These are phyloP conservation scores for Haliclona indistincta DNA, from an alignment of 37 sponge, comb jelly and placozoan species.

Conservation along the genomic window DNA sequence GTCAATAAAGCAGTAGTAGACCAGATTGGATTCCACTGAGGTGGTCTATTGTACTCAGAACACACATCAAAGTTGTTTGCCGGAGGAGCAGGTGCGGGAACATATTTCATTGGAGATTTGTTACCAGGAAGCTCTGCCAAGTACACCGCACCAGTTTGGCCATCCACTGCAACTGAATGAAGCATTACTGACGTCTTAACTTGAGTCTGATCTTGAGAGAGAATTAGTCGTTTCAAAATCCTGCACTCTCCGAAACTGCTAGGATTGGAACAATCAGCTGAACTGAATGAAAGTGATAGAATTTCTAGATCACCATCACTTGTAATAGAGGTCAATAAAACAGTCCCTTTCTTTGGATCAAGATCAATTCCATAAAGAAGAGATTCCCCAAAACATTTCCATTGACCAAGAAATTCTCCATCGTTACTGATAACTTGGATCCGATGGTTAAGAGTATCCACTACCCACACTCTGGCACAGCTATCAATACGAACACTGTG, in stretches of 20 bases:
- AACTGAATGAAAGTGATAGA: background rate
- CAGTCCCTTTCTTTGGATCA: background rate
- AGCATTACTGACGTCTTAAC: constrained; percentile 7
- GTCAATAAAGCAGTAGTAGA: constrained; percentile 26
- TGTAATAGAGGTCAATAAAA: constrained; percentile 14
- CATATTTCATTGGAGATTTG: constrained; percentile 25
- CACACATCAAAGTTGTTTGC: background rate
- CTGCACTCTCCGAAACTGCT: background rate
- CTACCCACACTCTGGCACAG: constrained; percentile 41
- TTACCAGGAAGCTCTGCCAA: constrained; percentile 22
- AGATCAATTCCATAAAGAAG: constrained; percentile 40
- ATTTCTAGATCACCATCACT: background rate
- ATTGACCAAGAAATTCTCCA: constrained; percentile 31
- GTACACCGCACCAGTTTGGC: background rate
- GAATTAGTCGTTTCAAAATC: constrained; percentile 1
- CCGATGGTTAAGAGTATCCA: constrained; percentile 36
- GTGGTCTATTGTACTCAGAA: background rate
- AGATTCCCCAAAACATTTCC: constrained; percentile 26
- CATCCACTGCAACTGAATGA: constrained; percentile 35
- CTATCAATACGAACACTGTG: constrained; percentile 26
- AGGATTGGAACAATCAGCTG: constrained; percentile 7
- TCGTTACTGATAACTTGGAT: constrained; percentile 15
- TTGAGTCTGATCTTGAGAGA: background rate
- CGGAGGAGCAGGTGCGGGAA: constrained; percentile 20
- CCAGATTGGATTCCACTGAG: constrained; percentile 25